phyloP scores from a whole-genome alignment of 2,113 vertebrate species.

The Cebus imitator region DNA sequence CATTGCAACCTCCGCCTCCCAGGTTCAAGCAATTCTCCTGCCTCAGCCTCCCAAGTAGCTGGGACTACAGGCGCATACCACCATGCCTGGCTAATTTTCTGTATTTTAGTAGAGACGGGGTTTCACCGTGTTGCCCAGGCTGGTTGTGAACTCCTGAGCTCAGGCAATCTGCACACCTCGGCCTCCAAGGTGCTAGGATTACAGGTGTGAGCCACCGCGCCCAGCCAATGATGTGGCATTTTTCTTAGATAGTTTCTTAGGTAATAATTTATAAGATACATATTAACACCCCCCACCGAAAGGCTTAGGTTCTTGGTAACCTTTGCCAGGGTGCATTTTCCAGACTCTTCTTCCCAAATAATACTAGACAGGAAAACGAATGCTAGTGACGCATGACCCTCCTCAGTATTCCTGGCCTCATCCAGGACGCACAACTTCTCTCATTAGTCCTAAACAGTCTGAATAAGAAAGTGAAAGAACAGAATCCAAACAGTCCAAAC shows the following conservation, averaged over 20 bases:
- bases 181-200: too few relatives aligned
- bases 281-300: background rate
- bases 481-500: background rate
- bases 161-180: too few relatives aligned
- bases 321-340: background rate
- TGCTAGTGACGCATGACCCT: fast-evolving
- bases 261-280: background rate
- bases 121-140: too few relatives aligned
- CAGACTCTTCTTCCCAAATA: background rate
- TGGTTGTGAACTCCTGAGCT: too few relatives aligned
- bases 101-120: too few relatives aligned
- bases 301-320: background rate
- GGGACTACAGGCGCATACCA: too few relatives aligned
- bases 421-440: background rate
- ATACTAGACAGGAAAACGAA: background rate
- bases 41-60: too few relatives aligned
- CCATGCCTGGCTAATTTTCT: too few relatives aligned
- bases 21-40: too few relatives aligned
- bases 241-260: background rate
- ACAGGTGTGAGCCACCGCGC: too few relatives aligned
- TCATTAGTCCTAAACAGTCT: background rate
- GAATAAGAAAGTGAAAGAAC: background rate
- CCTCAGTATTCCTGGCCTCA: background rate
- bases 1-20: too few relatives aligned
- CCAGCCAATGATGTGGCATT: background rate